Evolutionary conservation across 2,888 invertebrate genomes (phyloP).

Genomic region (Mythimna loreyi): DNA sequence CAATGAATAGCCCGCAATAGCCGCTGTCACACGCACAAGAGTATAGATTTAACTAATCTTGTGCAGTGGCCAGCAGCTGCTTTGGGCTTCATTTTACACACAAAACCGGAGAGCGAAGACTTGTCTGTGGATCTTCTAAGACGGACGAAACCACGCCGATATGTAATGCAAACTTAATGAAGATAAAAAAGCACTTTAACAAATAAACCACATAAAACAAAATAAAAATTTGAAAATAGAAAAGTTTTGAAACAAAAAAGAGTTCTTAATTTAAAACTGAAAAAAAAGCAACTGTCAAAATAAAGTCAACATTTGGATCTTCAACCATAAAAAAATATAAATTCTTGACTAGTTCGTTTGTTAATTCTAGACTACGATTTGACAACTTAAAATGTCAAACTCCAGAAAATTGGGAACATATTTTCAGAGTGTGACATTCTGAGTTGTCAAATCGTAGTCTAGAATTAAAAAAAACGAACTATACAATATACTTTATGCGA

Average conservation of each 20-base stretch:
- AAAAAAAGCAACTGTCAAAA: slow-evolving; percentile 42
- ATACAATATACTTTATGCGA: slow-evolving; percentile 33
- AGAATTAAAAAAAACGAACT: too few relatives aligned
- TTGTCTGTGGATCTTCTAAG: slow-evolving; percentile 66
- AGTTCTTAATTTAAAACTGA: slow-evolving; percentile 1
- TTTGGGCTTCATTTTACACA: slow-evolving; percentile 93
- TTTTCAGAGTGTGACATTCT: too few relatives aligned
- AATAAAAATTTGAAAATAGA: slow-evolving; percentile 17
- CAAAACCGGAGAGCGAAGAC: slow-evolving; percentile 60
- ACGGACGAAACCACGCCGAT: slow-evolving; percentile 36
- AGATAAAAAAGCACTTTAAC: slow-evolving; percentile 28
- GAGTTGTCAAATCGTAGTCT: too few relatives aligned
- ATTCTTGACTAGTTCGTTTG: too few relatives aligned
- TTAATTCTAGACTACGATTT: too few relatives aligned
- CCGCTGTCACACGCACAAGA: slow-evolving; percentile 99
- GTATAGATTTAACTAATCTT: slow-evolving; percentile 96
- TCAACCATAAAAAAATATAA: slow-evolving; percentile 1
- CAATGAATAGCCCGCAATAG: slow-evolving; percentile 96
- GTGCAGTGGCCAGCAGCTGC: slow-evolving; percentile 99
- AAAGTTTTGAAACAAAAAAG: background rate
- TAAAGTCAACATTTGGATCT: slow-evolving; percentile 13
- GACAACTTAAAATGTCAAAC: too few relatives aligned
- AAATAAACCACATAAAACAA: slow-evolving; percentile 23
- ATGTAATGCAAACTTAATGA: slow-evolving; percentile 45
- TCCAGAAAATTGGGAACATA: too few relatives aligned